These are phyloP conservation scores for Lasioglossum leucozonium DNA, from an alignment of 2,888 invertebrate species.

Conservation along the genomic window DNA sequence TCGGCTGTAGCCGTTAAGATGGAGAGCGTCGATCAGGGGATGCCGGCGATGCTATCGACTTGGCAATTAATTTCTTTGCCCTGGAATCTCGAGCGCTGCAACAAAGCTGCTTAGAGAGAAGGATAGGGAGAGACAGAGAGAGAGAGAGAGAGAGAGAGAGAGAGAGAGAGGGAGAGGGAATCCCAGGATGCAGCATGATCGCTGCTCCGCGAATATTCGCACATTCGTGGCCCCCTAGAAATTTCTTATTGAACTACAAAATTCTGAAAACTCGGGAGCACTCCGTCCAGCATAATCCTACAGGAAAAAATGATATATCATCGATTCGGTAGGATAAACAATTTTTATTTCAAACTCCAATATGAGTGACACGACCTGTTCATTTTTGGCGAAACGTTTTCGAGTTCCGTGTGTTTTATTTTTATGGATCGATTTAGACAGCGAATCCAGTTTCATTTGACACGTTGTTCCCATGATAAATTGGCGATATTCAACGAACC, in stretches of 20 bases:
- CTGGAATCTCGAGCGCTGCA: conserved; percentile 6
- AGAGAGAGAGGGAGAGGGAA: background rate
- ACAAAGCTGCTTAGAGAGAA: conserved; percentile 5
- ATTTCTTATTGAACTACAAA: background rate
- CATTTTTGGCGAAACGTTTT: background rate
- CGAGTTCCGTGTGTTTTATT: background rate
- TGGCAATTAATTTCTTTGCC: conserved; percentile 8
- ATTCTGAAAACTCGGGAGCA: background rate
- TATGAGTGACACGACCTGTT: background rate
- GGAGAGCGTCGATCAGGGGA: conserved; percentile 6
- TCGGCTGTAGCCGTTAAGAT: background rate
- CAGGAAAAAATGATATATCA: background rate
- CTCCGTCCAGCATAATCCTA: background rate
- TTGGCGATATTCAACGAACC: background rate
- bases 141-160: no score
- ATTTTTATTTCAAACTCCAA: background rate
- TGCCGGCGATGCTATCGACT: conserved; percentile 14
- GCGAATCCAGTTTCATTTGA: background rate
- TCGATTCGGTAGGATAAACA: background rate
- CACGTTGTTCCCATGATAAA: background rate
- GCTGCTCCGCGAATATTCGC: background rate
- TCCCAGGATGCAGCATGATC: background rate
- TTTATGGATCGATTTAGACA: background rate
- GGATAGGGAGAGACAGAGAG: background rate
- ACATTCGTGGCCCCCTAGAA: background rate